Percentiles rank a stretch among this genome's conserved stretches.
phyloP scores from a whole-genome alignment of 2,888 invertebrate species.

The Plusia festucae region DNA sequence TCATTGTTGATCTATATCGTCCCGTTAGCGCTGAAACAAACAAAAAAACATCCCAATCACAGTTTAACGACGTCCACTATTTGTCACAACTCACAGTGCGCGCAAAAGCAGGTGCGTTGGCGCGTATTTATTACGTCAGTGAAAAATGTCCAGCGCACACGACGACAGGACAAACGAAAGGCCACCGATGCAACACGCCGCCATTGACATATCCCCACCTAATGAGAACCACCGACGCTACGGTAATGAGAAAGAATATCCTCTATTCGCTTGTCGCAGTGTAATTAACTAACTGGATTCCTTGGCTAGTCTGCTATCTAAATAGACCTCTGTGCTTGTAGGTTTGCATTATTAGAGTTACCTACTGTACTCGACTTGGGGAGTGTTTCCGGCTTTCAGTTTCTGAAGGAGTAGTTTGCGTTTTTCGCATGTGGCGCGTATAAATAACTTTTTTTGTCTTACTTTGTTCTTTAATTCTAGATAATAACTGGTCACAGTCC shows the following conservation, averaged over 20 bases:
- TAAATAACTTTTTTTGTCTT: no score
- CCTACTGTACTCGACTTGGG: constrained; percentile 26
- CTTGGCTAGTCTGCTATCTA: constrained; percentile 45
- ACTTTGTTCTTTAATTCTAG: no score
- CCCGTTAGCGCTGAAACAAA: constrained; percentile 44
- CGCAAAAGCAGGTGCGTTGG: constrained; percentile 76
- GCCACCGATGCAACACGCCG: constrained; percentile 70
- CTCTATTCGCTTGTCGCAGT: constrained; percentile 72
- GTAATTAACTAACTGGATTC: constrained; percentile 75
- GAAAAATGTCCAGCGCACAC: constrained; percentile 76
- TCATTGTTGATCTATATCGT: constrained; percentile 18
- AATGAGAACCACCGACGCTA: constrained; percentile 76
- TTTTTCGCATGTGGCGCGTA: no score
- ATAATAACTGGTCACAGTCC: no score
- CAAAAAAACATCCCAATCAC: constrained; percentile 57
- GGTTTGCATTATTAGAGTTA: constrained; percentile 29
- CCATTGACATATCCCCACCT: constrained; percentile 77
- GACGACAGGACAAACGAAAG: constrained; percentile 79
- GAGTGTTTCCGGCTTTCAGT: constrained; percentile 8
- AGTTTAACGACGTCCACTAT: constrained; percentile 68
- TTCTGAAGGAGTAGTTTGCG: not conserved
- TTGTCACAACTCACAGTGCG: constrained; percentile 69
- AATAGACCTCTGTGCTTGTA: constrained; percentile 37
- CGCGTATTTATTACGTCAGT: constrained; percentile 76
- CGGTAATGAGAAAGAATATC: constrained; percentile 80